Evolutionary conservation across 1,140 invertebrate species (phyloP), one percentile per base, ranked within the genome.

Genomic region (Plutomurus gul): DNA sequence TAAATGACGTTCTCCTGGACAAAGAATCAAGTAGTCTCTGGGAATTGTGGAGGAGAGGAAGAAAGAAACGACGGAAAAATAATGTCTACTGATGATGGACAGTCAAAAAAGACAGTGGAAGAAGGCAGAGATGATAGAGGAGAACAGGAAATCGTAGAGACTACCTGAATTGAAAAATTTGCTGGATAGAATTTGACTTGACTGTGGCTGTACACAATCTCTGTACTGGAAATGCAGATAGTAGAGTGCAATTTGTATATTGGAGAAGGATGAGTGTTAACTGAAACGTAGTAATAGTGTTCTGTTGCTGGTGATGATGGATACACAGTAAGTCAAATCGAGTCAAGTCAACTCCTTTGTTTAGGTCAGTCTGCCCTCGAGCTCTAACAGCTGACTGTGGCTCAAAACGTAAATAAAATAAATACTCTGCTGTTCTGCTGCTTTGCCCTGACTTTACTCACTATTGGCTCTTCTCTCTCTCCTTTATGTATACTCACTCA

Each of bases 341-440:
- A 65, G 56, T 33, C 56, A 65, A 65, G 56, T 65, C 56, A 65
- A 65, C 56, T 65, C 56, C 56, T 65, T 65, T 65, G 56, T 65
- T 65, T 65, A 65, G 56, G 56, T 65, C 56, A 65, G 56, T 65
- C 56, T 65, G 56, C 56, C 56, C 56, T 65, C 56, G 56, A 65
- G 56, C 56, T 33, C 56, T 65, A 65, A 65, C 56, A 65, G 56
- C 56, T 65, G 56, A 65, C 56, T 65, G 56, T 65, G 56, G 27
- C 56, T 65, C 56, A 65, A 65, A 65, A 65, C 56, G 56, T 65
- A 65, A 65, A 65, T 65, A 65, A 65, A 65, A 65, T 65, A 65
- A 65, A 56, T 56, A 65, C 56, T 33, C 56, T 65, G 18, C 56
- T 65, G 36, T 36, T 25, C 25, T 65, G 56, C 33, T 60, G n/a